Conservation (phyloP, 2,113 vertebrate species). For the Empidonax alnorum region DNA sequence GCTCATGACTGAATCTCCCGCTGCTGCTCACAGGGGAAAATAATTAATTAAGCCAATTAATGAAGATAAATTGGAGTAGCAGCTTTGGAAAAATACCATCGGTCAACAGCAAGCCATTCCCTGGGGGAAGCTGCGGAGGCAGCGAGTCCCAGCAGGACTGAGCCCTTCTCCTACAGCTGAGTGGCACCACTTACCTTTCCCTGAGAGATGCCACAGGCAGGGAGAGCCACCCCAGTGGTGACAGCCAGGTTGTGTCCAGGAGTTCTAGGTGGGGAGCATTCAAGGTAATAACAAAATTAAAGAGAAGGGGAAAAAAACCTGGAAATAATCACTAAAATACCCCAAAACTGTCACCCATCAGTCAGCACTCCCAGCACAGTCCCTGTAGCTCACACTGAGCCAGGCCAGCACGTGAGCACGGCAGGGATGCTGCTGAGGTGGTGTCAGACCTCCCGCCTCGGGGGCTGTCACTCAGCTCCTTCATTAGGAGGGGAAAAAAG, state of each 20-base stretch:
- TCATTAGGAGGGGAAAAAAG: conserved; percentile 23
- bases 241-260: background rate
- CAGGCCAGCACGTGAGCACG: background rate
- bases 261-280: background rate
- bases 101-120: background rate
- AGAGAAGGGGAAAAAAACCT: background rate
- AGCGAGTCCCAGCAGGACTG: background rate
- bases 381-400: background rate
- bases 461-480: conserved; percentile 52
- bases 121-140: background rate
- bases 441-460: background rate
- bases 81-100: conserved; percentile 23
- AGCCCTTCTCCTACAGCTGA: background rate
- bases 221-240: background rate
- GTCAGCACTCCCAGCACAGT: background rate
- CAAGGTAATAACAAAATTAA: background rate
- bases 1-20: background rate
- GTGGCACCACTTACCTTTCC: fast-evolving
- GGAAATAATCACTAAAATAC: background rate
- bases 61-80: conserved; percentile 29
- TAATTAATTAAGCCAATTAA: conserved; percentile 29
- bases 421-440: background rate
- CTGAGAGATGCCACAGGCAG: background rate
- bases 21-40: background rate
- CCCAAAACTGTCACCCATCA: background rate